phyloP scores from a whole-genome alignment of 1,140 invertebrate genomes.

The Drosophila parabipectinata region DNA sequence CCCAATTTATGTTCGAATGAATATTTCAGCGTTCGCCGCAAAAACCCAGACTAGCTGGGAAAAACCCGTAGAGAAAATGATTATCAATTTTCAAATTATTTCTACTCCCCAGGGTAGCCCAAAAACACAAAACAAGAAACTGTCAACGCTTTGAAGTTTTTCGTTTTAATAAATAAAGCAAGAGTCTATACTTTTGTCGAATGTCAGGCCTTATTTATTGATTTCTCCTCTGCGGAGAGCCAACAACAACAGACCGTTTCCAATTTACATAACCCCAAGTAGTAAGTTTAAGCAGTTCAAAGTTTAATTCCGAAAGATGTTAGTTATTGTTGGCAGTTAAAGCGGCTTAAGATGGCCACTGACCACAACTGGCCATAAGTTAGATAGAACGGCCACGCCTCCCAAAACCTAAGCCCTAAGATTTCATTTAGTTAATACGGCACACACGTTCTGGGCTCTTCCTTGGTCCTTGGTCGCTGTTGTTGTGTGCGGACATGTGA shows the following conservation, averaged over 20 bases:
- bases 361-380: conserved; percentile 10
- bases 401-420: conserved; percentile 9
- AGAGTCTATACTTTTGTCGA: conserved; percentile 8
- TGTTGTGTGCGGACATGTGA: conserved; percentile 6
- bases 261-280: conserved; percentile 17
- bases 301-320: conserved; percentile 15
- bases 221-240: not conserved
- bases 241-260: not conserved
- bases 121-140: not conserved
- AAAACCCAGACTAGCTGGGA: conserved; percentile 11
- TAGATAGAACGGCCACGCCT: conserved; percentile 8
- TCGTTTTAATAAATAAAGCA: conserved; percentile 20
- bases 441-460: not conserved
- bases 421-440: conserved; percentile 30
- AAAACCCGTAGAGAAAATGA: conserved; percentile 25
- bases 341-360: conserved; percentile 27
- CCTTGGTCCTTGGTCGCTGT: not conserved
- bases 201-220: conserved; percentile 8
- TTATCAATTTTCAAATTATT: conserved; percentile 54
- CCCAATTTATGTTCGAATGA: conserved; percentile 7
- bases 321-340: conserved; percentile 23
- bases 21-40: conserved; percentile 29
- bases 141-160: conserved; percentile 31
- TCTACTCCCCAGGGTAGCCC: conserved; percentile 6
- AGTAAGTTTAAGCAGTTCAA: conserved; percentile 33